phyloP scores from a whole-genome alignment of 2,888 invertebrate genomes.

The Lepidocyrtoides sp. region DNA sequence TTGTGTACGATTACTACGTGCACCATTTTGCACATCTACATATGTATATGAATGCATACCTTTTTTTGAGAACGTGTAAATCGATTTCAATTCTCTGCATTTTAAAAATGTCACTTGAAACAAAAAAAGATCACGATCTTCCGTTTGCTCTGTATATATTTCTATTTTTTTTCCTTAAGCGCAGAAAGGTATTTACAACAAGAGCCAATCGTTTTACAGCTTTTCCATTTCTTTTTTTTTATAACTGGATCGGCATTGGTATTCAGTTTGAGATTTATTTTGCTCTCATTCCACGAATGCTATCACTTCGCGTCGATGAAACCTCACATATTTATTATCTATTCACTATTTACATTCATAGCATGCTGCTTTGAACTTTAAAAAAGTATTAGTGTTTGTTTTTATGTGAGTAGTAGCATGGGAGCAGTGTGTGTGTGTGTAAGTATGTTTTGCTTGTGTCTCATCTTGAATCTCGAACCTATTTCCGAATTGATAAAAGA shows the following conservation, averaged over 20 bases:
- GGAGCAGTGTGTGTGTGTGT: neutral
- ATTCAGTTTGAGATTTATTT: slow-evolving; percentile 52
- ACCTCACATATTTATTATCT: slow-evolving; percentile 55
- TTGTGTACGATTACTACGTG: neutral
- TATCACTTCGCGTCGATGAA: slow-evolving; percentile 25
- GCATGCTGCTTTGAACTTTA: slow-evolving; percentile 28
- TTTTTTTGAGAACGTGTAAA: slow-evolving; percentile 19
- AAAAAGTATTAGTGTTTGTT: slow-evolving; percentile 26
- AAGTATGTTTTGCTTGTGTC: neutral
- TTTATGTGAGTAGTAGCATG: neutral
- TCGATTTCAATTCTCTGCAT: slow-evolving; percentile 40
- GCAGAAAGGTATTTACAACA: slow-evolving; percentile 22
- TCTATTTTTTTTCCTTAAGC: neutral
- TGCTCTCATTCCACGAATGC: slow-evolving; percentile 25
- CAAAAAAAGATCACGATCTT: slow-evolving; percentile 37
- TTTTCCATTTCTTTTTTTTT: slow-evolving; percentile 32
- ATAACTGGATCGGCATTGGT: slow-evolving; percentile 30
- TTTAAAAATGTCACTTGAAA: slow-evolving; percentile 57
- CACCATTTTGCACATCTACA: neutral
- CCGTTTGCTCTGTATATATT: neutral
- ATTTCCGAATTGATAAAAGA: slow-evolving; percentile 47
- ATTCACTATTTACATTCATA: slow-evolving; percentile 40
- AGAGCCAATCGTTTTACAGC: slow-evolving; percentile 30
- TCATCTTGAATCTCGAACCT: slow-evolving; percentile 21
- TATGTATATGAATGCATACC: neutral